Evolutionary conservation across 2,888 invertebrate species (phyloP), one percentile per base, ranked within the genome.

Genomic region (Lucinisca nassula): DNA sequence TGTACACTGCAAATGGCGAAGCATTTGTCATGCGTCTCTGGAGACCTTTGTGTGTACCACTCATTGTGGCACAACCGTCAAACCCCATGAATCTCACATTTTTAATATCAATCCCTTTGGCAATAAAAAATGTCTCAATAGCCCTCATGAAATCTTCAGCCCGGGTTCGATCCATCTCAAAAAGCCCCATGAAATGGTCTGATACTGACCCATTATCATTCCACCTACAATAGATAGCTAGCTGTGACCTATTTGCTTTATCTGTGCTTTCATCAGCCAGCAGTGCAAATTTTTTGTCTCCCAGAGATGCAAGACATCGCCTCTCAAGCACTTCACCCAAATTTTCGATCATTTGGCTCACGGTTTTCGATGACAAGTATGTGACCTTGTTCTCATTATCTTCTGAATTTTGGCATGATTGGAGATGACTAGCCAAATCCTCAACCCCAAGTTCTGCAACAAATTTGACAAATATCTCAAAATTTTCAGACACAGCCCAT

Each of bases 21-120:
- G n/a, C n/a, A n/a, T n/a, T n/a, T n/a, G n/a, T n/a, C n/a, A n/a
- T n/a, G n/a, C n/a, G n/a, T n/a, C n/a, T n/a, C n/a, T n/a, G n/a
- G n/a, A n/a, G n/a, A n/a, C n/a, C n/a, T n/a, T 37, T 81, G 45
- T 75, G 67, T 21, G 58, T 79, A 12, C 84, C 84, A 49, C 84
- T 81, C 85, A 82, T 86, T 2, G 89, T 86, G 38, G 67, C 81
- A 27, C 81, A 85, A 27, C 89, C 86, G 38, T 86, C 89, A 30
- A 86, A 79, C 30, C 76, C 85, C 24, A 81, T 55, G 61, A 89
- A 89, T 32, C 85, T 51, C 17, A 89, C 58, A 21, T 81, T 79
- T n/a, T 30, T 73, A 1, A 38, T 32, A 37, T 82, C 58, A 21
- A 89, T 35, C 0, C 67, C 76, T 51, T 84, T 86, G 0, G 51